These are phyloP conservation scores for Acromyrmex charruanus DNA, from an alignment of 1,140 invertebrate genomes.

Conservation along the genomic window DNA sequence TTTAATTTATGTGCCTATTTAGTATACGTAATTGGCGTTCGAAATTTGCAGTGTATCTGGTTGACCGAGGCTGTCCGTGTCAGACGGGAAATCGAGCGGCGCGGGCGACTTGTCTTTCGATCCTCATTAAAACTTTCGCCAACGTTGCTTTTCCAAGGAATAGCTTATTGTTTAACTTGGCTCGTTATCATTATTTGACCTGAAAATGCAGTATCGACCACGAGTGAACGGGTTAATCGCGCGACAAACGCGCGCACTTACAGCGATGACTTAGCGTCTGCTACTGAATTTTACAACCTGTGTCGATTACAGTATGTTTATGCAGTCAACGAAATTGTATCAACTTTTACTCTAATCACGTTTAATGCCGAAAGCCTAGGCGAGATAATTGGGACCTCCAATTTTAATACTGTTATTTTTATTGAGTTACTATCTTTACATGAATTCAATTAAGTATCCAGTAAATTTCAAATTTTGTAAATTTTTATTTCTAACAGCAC, in stretches of 20 bases:
- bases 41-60: neutral
- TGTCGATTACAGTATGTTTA: neutral
- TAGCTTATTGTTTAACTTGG: slow-evolving; percentile 69
- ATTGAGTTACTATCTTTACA: neutral
- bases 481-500: neutral
- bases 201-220: slow-evolving; percentile 60
- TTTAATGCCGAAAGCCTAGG: slow-evolving; percentile 11
- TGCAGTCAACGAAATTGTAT: slow-evolving; percentile 33
- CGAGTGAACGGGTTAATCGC: slow-evolving; percentile 63
- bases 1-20: neutral
- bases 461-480: neutral
- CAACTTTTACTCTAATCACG: slow-evolving; percentile 33
- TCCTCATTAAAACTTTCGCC: slow-evolving; percentile 67
- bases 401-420: neutral
- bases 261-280: slow-evolving; percentile 36
- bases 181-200: slow-evolving; percentile 64
- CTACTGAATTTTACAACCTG: slow-evolving; percentile 46
- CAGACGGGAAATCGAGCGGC: slow-evolving; percentile 31
- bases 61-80: neutral
- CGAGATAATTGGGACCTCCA: slow-evolving; percentile 6
- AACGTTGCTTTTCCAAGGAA: slow-evolving; percentile 18
- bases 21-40: slow-evolving; percentile 19
- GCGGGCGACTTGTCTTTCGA: slow-evolving; percentile 2
- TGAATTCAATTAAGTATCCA: neutral
- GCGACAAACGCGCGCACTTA: slow-evolving; percentile 54